phyloP scores from a whole-genome alignment of 2,113 vertebrate species.

The Rhegmatorhina hoffmannsi region DNA sequence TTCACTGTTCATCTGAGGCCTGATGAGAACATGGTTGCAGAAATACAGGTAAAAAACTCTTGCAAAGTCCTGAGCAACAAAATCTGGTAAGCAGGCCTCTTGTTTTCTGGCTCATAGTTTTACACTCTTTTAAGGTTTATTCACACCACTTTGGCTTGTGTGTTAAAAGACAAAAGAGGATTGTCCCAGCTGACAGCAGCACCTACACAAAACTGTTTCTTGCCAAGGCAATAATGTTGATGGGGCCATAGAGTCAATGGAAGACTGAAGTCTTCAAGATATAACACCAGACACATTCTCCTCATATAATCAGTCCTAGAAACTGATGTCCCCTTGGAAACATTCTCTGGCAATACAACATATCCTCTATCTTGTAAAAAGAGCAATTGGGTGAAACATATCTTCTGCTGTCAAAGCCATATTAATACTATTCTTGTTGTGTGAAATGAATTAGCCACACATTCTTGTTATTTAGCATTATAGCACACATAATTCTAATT shows the following conservation, averaged over 20 bases:
- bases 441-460: neutral
- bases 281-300: neutral
- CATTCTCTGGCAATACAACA: neutral
- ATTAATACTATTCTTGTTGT: neutral
- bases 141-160: neutral
- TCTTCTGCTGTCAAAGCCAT: neutral
- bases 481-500: neutral
- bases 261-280: neutral
- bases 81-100: neutral
- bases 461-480: neutral
- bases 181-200: neutral
- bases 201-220: neutral
- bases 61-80: neutral
- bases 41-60: constrained; percentile 83
- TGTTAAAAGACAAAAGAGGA: neutral
- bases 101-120: neutral
- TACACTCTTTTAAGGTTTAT: neutral
- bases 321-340: neutral
- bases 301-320: neutral
- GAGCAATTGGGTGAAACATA: neutral
- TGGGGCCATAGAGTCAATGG: neutral
- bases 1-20: constrained; percentile 93
- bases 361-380: neutral
- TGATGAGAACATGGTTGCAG: constrained; percentile 93
- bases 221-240: neutral